These are phyloP conservation scores for Panagrolaimus sp. DNA, from an alignment of 1,140 invertebrate species.

Conservation along the genomic window DNA sequence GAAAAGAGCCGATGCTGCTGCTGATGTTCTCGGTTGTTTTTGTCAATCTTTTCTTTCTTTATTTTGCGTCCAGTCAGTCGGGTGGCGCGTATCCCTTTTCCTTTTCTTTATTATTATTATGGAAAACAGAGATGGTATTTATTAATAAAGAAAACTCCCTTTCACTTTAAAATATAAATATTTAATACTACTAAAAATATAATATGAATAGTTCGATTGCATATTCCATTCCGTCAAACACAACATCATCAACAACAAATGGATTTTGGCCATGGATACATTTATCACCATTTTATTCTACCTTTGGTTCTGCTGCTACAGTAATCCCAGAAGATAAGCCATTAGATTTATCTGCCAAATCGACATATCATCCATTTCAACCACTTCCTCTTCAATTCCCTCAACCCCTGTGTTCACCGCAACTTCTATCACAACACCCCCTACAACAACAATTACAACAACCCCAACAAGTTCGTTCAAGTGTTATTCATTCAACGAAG, in stretches of 20 bases:
- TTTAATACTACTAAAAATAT: too few species aligned
- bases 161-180: too few species aligned
- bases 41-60: neutral
- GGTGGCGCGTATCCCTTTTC: neutral
- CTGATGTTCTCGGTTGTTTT: neutral
- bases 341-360: neutral
- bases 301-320: neutral
- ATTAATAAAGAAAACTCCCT: neutral
- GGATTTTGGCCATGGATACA: neutral
- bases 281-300: neutral
- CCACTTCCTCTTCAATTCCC: neutral
- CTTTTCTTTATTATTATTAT: neutral
- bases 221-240: neutral
- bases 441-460: too few species aligned
- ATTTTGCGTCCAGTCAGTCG: neutral
- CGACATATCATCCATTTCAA: too few species aligned
- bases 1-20: neutral
- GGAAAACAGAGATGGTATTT: conserved; percentile 2
- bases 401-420: neutral
- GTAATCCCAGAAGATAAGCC: neutral
- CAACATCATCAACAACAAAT: neutral
- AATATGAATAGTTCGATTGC: too few species aligned
- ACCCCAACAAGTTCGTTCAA: too few species aligned
- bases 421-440: neutral
- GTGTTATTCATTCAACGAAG: too few species aligned